Evolutionary conservation across 2,888 invertebrate genomes (phyloP).

Genomic region (Eugnorisma glareosa): DNA sequence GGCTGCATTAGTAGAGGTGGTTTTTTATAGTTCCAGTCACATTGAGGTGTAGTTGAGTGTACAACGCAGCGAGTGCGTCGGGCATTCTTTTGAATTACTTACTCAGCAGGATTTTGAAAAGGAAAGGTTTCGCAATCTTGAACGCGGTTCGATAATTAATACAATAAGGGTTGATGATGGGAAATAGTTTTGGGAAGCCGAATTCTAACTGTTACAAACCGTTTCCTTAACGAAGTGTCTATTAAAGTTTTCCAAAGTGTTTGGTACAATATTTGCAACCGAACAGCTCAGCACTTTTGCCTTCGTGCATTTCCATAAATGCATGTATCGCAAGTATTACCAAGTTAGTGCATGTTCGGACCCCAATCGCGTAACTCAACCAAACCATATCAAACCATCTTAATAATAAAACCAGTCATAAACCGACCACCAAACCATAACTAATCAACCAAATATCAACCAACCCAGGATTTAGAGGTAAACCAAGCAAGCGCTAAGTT

Average conservation of each 20-base stretch:
- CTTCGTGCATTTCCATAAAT: too few species aligned
- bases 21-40: not conserved
- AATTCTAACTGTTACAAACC: not conserved
- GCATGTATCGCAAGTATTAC: too few species aligned
- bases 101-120: constrained; percentile 64
- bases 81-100: constrained; percentile 78
- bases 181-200: not conserved
- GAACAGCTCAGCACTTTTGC: too few species aligned
- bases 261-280: too few species aligned
- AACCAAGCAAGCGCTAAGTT: too few species aligned
- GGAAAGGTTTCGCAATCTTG: constrained; percentile 44
- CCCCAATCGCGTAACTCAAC: too few species aligned
- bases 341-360: too few species aligned
- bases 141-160: constrained; percentile 36
- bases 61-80: constrained; percentile 75
- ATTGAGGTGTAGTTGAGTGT: constrained; percentile 7
- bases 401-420: too few species aligned
- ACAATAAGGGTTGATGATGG: constrained; percentile 13
- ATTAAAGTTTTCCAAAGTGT: not conserved
- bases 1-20: not conserved
- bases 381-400: too few species aligned
- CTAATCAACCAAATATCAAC: too few species aligned
- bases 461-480: too few species aligned
- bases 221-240: not conserved
- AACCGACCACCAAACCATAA: too few species aligned